phyloP scores from a whole-genome alignment of 2,888 invertebrate genomes.

The Ectemnius cavifrons region DNA sequence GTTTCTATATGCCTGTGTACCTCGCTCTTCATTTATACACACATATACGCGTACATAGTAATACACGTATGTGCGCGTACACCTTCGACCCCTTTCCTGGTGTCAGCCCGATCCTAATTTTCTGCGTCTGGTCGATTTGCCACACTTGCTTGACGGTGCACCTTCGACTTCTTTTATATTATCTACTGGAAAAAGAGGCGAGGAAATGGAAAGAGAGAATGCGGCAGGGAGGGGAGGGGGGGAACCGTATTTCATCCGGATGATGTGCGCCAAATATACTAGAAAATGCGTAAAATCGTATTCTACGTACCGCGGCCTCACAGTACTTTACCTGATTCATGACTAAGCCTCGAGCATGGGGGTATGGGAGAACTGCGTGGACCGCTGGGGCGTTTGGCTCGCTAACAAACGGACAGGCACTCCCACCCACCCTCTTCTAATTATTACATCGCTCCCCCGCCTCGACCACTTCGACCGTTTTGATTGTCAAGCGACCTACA shows the following conservation, averaged over 20 bases:
- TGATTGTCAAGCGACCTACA: conserved; percentile 12
- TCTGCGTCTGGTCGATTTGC: conserved; percentile 4
- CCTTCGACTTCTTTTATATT: conserved; percentile 36
- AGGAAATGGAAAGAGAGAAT: conserved; percentile 50
- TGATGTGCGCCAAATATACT: conserved; percentile 9
- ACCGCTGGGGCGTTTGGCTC: conserved; percentile 78
- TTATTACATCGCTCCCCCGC: conserved; percentile 4
- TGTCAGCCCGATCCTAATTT: conserved; percentile 18
- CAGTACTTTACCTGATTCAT: conserved; percentile 62
- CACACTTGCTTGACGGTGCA: conserved; percentile 19
- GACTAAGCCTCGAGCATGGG: conserved; percentile 75
- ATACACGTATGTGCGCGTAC: background rate
- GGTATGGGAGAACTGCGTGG: conserved; percentile 77
- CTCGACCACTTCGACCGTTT: conserved; percentile 10
- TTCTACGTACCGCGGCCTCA: conserved; percentile 14
- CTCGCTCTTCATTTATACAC: conserved; percentile 6
- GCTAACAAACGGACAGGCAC: conserved; percentile 79
- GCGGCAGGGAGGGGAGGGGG: conserved; percentile 62
- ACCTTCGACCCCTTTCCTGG: conserved; percentile 24
- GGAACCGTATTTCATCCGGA: conserved; percentile 13
- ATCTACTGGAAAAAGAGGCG: conserved; percentile 40
- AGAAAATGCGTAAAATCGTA: too few relatives aligned
- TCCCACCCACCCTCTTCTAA: conserved; percentile 67
- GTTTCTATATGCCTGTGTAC: conserved; percentile 20
- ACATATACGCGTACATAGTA: conserved; percentile 2